phyloP scores from a whole-genome alignment of 2,888 invertebrate genomes.

The Mycalesis mineus region DNA sequence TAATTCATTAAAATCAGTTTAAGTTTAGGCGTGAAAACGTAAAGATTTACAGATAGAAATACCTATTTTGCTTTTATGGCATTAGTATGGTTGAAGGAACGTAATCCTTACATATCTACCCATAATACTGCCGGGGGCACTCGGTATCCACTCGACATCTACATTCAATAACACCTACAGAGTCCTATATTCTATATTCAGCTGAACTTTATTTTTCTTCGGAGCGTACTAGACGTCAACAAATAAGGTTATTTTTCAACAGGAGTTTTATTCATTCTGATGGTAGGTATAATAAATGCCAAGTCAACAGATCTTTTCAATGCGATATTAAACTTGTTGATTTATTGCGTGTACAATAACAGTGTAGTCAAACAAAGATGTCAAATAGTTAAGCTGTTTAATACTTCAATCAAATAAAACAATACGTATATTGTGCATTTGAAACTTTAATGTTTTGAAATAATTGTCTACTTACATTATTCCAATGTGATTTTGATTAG shows the following conservation, averaged over 20 bases:
- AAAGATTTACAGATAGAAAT: too few relatives aligned
- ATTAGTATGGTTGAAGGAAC: neutral
- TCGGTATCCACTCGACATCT: slow-evolving; percentile 16
- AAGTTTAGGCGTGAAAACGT: too few relatives aligned
- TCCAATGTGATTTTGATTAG: too few relatives aligned
- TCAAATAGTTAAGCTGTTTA: too few relatives aligned
- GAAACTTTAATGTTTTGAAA: too few relatives aligned
- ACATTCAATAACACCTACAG: slow-evolving; percentile 38
- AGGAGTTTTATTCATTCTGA: slow-evolving; percentile 54
- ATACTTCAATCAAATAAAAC: too few relatives aligned
- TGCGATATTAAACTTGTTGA: slow-evolving; percentile 28
- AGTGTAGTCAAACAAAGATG: too few relatives aligned
- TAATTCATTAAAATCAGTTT: too few relatives aligned
- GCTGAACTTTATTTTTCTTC: slow-evolving; percentile 71
- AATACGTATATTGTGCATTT: too few relatives aligned
- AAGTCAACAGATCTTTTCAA: slow-evolving; percentile 34
- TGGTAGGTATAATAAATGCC: slow-evolving; percentile 42
- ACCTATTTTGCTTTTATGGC: too few relatives aligned
- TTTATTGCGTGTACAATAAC: slow-evolving; percentile 12
- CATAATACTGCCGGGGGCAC: neutral
- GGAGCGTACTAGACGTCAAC: slow-evolving; percentile 71
- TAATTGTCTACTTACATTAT: too few relatives aligned
- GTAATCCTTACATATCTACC: neutral
- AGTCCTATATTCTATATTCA: slow-evolving; percentile 53
- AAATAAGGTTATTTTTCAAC: slow-evolving; percentile 74